Percentiles rank a stretch among this genome's conserved stretches.
Conservation (phyloP, 2,113 vertebrate species). For the Ammodytes dubius region DNA sequence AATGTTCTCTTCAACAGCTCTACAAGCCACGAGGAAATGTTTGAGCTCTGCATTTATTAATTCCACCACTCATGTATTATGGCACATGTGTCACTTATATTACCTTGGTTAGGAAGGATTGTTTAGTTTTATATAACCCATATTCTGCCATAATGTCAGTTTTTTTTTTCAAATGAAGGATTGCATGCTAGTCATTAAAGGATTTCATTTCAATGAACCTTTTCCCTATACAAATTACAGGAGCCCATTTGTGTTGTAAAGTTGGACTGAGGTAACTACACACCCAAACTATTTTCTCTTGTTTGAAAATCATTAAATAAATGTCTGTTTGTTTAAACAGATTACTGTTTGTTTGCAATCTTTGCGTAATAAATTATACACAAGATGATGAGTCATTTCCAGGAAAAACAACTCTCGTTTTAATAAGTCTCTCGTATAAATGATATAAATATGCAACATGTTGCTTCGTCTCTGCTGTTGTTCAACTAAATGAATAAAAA, state of each 20-base stretch:
- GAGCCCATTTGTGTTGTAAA: neutral
- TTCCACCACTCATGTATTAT: slow-evolving; percentile 6
- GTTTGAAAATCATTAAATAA: neutral
- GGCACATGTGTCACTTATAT: neutral
- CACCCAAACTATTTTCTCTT: neutral
- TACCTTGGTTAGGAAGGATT: slow-evolving; percentile 21
- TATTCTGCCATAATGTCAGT: slow-evolving; percentile 18
- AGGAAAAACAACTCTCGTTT: neutral
- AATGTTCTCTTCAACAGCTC: slow-evolving; percentile 9
- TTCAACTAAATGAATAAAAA: neutral
- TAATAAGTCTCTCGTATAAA: neutral
- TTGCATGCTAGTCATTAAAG: neutral
- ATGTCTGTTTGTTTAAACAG: neutral
- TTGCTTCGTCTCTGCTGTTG: neutral
- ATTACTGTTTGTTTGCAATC: neutral
- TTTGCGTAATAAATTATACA: neutral
- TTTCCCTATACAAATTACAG: neutral
- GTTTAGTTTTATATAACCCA: slow-evolving; percentile 35
- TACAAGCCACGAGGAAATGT: neutral
- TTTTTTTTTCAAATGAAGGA: neutral
- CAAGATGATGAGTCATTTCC: neutral
- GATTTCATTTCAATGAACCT: slow-evolving; percentile 2
- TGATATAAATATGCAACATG: neutral
- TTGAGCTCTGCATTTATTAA: slow-evolving; percentile 38
- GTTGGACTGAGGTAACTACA: neutral